Evolutionary conservation across 2,797 vertebrate species (phyloP).

Genomic region (Loriculus beryllinus): DNA sequence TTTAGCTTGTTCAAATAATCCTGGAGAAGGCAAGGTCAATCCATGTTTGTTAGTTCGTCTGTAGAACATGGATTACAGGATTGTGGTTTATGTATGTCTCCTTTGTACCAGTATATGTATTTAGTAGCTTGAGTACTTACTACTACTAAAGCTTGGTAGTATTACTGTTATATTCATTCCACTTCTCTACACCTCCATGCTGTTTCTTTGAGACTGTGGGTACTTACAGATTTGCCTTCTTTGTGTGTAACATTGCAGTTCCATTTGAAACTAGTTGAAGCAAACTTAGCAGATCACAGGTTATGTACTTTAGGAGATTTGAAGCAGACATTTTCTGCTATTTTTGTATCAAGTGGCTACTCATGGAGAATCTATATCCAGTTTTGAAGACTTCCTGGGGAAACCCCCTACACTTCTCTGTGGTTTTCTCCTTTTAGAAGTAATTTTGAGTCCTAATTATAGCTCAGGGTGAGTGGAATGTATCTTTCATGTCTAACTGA

Average conservation of each 20-base stretch:
- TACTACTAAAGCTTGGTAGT: background rate
- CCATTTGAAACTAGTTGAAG: background rate
- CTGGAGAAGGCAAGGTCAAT: background rate
- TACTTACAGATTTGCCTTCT: background rate
- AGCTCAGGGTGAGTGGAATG: background rate
- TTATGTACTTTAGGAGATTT: background rate
- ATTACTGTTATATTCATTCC: background rate
- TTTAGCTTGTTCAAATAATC: background rate
- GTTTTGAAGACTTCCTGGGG: background rate
- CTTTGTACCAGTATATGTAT: background rate
- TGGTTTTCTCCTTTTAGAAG: background rate
- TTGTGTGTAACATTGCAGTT: background rate
- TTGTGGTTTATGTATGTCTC: accelerated
- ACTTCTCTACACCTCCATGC: accelerated
- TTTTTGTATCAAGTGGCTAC: background rate
- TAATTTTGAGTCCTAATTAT: background rate
- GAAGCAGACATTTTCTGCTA: background rate
- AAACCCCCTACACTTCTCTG: background rate
- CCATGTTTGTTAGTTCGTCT: background rate
- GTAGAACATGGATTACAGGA: accelerated
- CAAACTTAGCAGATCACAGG: background rate
- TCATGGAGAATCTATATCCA: background rate
- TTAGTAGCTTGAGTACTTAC: background rate
- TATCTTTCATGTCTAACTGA: background rate
- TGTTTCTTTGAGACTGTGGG: background rate